Percentiles rank a stretch among this genome's conserved stretches.
Evolutionary conservation across 1,140 invertebrate genomes (phyloP).

Genomic region (Patella vulgata): DNA sequence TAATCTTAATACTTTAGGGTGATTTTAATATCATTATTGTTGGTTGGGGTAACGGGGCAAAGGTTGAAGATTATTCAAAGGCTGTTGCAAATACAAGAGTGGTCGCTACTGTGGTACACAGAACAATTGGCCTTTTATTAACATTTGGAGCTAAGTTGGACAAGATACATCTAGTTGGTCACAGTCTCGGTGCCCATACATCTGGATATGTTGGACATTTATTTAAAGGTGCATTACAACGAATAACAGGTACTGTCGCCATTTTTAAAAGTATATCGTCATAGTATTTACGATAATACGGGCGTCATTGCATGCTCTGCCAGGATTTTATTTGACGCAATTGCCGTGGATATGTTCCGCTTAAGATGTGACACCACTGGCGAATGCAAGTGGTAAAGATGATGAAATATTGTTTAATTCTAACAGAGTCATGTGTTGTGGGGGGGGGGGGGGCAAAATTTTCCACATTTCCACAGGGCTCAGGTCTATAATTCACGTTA

Average conservation of each 20-base stretch:
- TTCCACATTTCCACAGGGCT: no score
- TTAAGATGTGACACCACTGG: no score
- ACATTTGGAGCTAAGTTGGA: conserved; percentile 13
- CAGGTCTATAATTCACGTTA: no score
- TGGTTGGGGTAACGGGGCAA: conserved; percentile 39
- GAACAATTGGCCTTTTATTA: conserved; percentile 26
- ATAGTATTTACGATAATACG: no score
- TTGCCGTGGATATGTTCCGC: no score
- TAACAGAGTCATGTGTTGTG: no score
- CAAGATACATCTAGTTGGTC: conserved; percentile 56
- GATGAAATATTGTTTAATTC: no score
- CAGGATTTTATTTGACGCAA: no score
- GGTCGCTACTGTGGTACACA: conserved; percentile 32
- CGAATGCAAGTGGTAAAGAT: no score
- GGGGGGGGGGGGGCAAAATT: no score
- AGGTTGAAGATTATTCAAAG: conserved; percentile 67
- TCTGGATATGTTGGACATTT: conserved; percentile 50
- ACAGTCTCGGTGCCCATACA: conserved; percentile 60
- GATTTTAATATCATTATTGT: conserved; percentile 70
- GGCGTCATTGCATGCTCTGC: no score
- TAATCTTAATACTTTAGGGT: conserved; percentile 70
- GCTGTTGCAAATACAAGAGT: conserved; percentile 40
- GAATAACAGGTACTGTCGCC: conserved; percentile 77
- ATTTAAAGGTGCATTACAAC: conserved; percentile 70
- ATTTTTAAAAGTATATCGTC: no score